phyloP scores from a whole-genome alignment of 2,113 vertebrate species.

The Sterrhoptilus dennistouni region DNA sequence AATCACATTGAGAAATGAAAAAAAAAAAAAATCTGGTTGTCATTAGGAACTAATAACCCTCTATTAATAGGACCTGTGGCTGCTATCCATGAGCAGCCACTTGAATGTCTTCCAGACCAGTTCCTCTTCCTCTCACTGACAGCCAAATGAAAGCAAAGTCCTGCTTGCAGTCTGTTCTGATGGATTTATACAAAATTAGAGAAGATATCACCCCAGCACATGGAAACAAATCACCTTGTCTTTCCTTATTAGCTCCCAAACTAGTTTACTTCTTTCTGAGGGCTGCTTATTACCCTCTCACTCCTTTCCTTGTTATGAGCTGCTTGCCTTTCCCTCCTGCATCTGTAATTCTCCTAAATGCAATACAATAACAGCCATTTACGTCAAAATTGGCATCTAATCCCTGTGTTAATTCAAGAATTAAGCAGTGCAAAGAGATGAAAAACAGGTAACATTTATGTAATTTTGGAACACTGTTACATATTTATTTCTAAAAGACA shows the following conservation, averaged over 20 bases:
- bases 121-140: not conserved
- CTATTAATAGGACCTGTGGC: not conserved
- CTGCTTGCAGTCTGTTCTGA: accelerated
- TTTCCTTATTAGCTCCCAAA: not conserved
- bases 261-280: not conserved
- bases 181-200: not conserved
- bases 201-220: not conserved
- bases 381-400: not conserved
- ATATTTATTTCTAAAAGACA: not conserved
- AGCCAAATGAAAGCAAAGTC: not conserved
- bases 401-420: not conserved
- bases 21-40: not conserved
- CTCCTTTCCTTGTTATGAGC: not conserved
- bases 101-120: not conserved
- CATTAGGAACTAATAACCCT: not conserved
- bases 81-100: not conserved
- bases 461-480: not conserved
- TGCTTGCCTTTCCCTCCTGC: not conserved
- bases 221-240: not conserved
- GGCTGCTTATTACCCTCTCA: not conserved
- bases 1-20: not conserved
- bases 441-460: not conserved
- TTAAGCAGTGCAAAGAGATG: not conserved
- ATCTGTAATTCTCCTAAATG: not conserved
- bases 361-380: not conserved